Conservation (phyloP, 2,797 vertebrate genomes). For the Amblyraja radiata region DNA sequence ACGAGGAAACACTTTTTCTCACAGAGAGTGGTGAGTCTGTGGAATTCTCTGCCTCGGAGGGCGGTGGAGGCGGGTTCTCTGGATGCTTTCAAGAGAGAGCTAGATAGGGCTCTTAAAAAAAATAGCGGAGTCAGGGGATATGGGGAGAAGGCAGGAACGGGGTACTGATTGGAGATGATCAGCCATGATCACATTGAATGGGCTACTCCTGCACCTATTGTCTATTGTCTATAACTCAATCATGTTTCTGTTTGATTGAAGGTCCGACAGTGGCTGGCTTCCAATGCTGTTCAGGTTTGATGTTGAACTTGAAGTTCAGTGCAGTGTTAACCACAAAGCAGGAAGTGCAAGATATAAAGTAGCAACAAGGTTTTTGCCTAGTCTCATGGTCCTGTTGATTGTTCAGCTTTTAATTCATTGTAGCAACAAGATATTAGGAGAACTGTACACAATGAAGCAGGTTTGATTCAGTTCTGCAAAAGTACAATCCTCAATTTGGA, state of each 20-base stretch:
- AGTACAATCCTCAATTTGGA: background rate
- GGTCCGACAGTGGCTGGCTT: background rate
- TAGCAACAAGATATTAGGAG: background rate
- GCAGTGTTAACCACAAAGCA: background rate
- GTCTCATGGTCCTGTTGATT: background rate
- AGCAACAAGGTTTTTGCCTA: no score
- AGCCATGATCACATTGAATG: no score
- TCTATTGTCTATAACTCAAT: background rate
- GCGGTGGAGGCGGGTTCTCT: no score
- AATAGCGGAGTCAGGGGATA: no score
- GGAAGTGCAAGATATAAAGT: background rate
- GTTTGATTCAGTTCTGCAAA: background rate
- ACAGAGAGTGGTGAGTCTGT: no score
- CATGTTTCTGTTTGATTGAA: background rate
- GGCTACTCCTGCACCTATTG: no score
- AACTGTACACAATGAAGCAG: background rate
- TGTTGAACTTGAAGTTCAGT: background rate
- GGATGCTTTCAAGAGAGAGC: no score
- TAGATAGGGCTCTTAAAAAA: no score
- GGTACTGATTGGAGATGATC: no score
- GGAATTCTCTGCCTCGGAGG: no score
- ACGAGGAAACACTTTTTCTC: no score
- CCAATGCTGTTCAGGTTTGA: background rate
- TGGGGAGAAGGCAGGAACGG: no score
- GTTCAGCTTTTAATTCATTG: background rate